Percentiles rank a stretch among this genome's conserved stretches.
Evolutionary conservation across 1,140 invertebrate species (phyloP).

Genomic region (Drosophila chauvacae): DNA sequence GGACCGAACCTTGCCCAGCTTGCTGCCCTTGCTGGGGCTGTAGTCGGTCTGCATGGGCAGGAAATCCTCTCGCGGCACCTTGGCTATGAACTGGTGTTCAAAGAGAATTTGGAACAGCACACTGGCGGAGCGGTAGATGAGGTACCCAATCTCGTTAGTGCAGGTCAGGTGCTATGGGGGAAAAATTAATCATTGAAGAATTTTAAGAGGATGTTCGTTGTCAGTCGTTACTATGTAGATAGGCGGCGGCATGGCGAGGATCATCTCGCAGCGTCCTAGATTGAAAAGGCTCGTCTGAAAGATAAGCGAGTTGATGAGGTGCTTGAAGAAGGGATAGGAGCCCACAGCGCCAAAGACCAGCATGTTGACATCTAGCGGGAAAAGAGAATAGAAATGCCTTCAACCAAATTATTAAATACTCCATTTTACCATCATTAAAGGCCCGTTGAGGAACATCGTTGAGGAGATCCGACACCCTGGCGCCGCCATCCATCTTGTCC

Average conservation of each 20-base stretch:
- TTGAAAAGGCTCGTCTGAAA: conserved; percentile 85
- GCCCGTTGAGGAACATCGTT: conserved; percentile 77
- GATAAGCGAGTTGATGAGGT: conserved; percentile 86
- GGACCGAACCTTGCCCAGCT: conserved; percentile 71
- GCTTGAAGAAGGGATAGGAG: conserved; percentile 85
- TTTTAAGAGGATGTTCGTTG: not conserved
- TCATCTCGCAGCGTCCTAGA: conserved; percentile 86
- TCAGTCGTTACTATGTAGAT: conserved; percentile 85
- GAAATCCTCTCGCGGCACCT: conserved; percentile 86
- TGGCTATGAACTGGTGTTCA: conserved; percentile 85
- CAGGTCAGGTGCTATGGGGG: conserved; percentile 67
- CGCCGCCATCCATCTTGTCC: conserved; percentile 87
- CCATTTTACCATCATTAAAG: conserved; percentile 67
- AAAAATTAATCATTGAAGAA: not conserved
- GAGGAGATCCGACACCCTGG: conserved; percentile 85
- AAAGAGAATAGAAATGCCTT: not conserved
- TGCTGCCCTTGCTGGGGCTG: conserved; percentile 61
- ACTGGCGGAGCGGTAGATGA: conserved; percentile 85
- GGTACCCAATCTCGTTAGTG: conserved; percentile 75
- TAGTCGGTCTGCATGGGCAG: conserved; percentile 85
- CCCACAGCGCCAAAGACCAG: conserved; percentile 86
- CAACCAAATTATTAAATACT: not conserved
- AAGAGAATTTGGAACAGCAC: conserved; percentile 87
- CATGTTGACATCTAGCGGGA: conserved; percentile 79
- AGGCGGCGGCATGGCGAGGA: conserved; percentile 85